A percentile compares a stretch with the other conserved stretches of the same genome.
phyloP scores from a whole-genome alignment of 2,888 invertebrate genomes.

The Epirrhoe alternata region DNA sequence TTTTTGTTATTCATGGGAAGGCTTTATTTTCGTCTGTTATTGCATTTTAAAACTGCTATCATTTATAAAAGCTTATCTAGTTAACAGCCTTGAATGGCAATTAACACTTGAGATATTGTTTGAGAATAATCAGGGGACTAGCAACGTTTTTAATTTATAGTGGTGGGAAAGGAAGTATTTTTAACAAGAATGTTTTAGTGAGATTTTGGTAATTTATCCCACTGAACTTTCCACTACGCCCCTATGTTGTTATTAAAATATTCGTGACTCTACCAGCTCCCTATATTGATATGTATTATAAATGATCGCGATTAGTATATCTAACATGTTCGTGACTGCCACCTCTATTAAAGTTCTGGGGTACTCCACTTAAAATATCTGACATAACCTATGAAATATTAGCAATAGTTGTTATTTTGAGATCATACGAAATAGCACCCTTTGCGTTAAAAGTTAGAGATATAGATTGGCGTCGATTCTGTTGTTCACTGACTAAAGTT shows the following conservation, averaged over 20 bases:
- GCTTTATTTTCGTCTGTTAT: slow-evolving; percentile 53
- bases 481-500: too few species aligned
- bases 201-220: slow-evolving; percentile 21
- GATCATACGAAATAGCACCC: neutral
- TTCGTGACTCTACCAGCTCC: neutral
- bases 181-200: slow-evolving; percentile 20
- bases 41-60: slow-evolving; percentile 51
- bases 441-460: neutral
- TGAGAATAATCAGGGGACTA: slow-evolving; percentile 37
- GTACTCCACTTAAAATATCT: too few species aligned
- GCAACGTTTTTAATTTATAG: slow-evolving; percentile 40
- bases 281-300: neutral
- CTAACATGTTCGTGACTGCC: too few species aligned
- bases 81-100: slow-evolving; percentile 56
- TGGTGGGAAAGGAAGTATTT: slow-evolving; percentile 41
- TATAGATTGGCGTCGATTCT: too few species aligned
- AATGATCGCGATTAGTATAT: too few species aligned
- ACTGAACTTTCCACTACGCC: slow-evolving; percentile 14
- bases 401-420: neutral
- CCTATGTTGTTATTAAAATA: slow-evolving; percentile 5
- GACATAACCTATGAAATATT: neutral
- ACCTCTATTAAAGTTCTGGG: too few species aligned
- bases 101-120: slow-evolving; percentile 51
- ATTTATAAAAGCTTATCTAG: slow-evolving; percentile 55
- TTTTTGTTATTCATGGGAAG: slow-evolving; percentile 62